Evolutionary conservation across 53 echinoderm and acorn worm species (phyloP).

Genomic region (Actinopyga echinites): DNA sequence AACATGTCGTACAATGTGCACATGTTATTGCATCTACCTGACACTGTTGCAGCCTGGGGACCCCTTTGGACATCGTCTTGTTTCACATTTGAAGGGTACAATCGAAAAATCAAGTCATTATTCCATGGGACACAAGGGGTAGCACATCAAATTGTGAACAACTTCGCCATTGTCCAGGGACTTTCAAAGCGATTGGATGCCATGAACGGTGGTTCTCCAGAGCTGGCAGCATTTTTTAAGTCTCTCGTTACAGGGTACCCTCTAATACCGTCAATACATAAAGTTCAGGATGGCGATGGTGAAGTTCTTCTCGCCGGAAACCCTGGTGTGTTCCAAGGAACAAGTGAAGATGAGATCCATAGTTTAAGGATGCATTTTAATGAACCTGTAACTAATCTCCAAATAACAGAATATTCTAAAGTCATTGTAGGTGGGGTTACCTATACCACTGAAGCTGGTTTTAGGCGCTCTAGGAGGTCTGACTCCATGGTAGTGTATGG

Average conservation of each 20-base stretch:
- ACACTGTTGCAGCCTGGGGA: neutral
- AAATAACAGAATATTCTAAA: slow-evolving; percentile 1
- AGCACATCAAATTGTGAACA: slow-evolving; percentile 10
- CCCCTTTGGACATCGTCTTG: slow-evolving; percentile 18
- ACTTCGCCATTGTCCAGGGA: neutral
- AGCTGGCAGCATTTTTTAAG: neutral
- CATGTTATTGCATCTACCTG: slow-evolving; percentile 1
- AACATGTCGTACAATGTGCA: slow-evolving; percentile 20
- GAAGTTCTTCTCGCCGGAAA: neutral
- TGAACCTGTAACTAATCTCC: neutral
- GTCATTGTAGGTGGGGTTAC: neutral
- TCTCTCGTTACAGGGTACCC: slow-evolving; percentile 17
- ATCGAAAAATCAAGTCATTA: neutral
- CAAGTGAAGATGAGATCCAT: neutral
- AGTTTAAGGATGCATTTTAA: neutral
- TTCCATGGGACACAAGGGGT: slow-evolving; percentile 13
- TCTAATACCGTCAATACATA: neutral
- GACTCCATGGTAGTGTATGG: neutral
- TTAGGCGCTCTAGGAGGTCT: neutral
- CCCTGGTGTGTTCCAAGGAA: neutral
- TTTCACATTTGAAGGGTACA: slow-evolving; percentile 1
- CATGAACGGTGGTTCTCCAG: slow-evolving; percentile 1
- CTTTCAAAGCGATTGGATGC: neutral
- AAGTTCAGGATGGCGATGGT: neutral
- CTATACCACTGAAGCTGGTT: neutral